Evolutionary conservation across 2,113 vertebrate species (phyloP).

Genomic region (Caranx ignobilis): DNA sequence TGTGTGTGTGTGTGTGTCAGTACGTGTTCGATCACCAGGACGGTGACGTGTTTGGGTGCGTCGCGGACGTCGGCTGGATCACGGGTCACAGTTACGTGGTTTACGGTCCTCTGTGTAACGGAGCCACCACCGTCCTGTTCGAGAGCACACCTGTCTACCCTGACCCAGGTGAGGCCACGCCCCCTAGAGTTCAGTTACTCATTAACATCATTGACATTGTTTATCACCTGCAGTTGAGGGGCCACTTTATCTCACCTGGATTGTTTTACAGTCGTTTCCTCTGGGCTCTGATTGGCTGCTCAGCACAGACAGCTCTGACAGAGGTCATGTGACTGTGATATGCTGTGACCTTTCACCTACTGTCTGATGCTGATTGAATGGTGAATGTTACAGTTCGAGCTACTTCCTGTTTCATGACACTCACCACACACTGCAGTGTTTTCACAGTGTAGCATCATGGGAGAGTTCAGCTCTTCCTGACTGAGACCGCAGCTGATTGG

Average conservation of each 20-base stretch:
- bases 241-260: background rate
- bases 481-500: no score
- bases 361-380: no score
- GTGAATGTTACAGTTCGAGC: no score
- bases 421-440: no score
- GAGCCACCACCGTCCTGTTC: constrained; percentile 92
- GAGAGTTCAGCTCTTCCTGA: no score
- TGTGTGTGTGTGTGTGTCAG: constrained; percentile 75
- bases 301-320: background rate
- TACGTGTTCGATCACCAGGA: constrained; percentile 90
- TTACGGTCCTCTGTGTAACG: constrained; percentile 93
- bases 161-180: constrained; percentile 87
- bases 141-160: constrained; percentile 95
- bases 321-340: background rate
- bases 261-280: background rate
- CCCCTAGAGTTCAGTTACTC: constrained; percentile 14
- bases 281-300: constrained; percentile 24
- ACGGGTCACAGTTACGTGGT: constrained; percentile 96
- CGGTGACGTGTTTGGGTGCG: constrained; percentile 91
- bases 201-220: constrained; percentile 36
- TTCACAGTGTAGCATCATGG: no score
- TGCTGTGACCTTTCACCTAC: background rate
- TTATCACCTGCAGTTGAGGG: constrained; percentile 17
- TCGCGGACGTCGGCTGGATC: constrained; percentile 96
- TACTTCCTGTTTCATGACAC: no score